phyloP scores from a whole-genome alignment of 2,888 invertebrate species.

The Linhomoeus sp. region DNA sequence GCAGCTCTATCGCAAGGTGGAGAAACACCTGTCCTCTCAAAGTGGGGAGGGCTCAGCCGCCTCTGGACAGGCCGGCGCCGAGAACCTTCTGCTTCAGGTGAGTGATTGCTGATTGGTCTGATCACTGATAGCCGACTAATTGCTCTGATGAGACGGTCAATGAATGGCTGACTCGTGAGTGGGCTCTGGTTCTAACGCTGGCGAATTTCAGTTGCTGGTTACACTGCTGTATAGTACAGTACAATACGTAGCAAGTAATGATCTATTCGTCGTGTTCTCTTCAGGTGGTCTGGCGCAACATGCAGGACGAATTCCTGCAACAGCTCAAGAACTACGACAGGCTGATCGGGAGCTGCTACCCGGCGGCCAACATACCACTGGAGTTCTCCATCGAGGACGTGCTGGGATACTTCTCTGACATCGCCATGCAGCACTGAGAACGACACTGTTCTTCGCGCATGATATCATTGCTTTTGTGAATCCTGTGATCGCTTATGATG shows the following conservation, averaged over 20 bases:
- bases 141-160: too few relatives aligned
- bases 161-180: too few relatives aligned
- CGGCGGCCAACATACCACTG: constrained; percentile 70
- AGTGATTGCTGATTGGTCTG: too few relatives aligned
- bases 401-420: constrained; percentile 87
- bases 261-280: constrained; percentile 22
- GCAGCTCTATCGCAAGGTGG: constrained; percentile 77
- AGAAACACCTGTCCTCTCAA: constrained; percentile 54
- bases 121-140: too few relatives aligned
- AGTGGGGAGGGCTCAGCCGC: too few relatives aligned
- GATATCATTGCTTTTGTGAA: too few relatives aligned
- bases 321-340: constrained; percentile 83
- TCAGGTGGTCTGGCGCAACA: constrained; percentile 91
- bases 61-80: too few relatives aligned
- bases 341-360: constrained; percentile 72
- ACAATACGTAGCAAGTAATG: too few relatives aligned
- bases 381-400: constrained; percentile 91
- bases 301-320: constrained; percentile 96
- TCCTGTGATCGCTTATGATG: too few relatives aligned
- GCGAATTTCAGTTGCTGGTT: constrained; percentile 40
- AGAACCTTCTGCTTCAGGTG: too few relatives aligned
- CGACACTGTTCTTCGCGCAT: too few relatives aligned
- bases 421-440: constrained; percentile 78
- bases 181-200: constrained; percentile 65
- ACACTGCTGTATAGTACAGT: not conserved